These are phyloP conservation scores for Cuculus canorus DNA, from an alignment of 2,797 vertebrate species.

Conservation along the genomic window DNA sequence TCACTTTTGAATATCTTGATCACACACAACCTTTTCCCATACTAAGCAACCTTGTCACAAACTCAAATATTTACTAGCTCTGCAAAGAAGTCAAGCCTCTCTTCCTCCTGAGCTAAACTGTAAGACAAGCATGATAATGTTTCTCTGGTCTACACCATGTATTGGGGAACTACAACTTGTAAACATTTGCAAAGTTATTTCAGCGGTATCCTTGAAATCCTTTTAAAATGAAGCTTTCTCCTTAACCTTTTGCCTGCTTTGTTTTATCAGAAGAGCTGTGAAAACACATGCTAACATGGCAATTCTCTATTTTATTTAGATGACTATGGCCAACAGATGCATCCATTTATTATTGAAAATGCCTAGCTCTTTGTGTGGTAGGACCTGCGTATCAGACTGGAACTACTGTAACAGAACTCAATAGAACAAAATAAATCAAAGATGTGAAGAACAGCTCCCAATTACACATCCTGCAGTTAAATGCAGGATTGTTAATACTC, in stretches of 20 bases:
- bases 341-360: neutral
- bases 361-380: neutral
- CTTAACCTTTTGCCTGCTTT: neutral
- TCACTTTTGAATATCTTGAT: neutral
- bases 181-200: neutral
- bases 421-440: neutral
- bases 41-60: neutral
- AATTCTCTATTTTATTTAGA: neutral
- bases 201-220: neutral
- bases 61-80: neutral
- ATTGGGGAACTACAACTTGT: neutral
- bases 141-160: neutral
- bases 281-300: neutral
- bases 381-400: neutral
- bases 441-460: neutral
- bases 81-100: neutral
- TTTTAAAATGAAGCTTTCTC: neutral
- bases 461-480: neutral
- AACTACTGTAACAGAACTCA: neutral
- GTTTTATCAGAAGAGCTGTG: neutral
- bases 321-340: neutral
- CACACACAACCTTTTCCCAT: neutral
- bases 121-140: neutral
- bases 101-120: neutral
- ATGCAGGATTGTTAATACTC: neutral